Percentiles rank a stretch among this genome's conserved stretches.
Evolutionary conservation across 2,888 invertebrate species (phyloP).

Genomic region (Baronia brevicornis): DNA sequence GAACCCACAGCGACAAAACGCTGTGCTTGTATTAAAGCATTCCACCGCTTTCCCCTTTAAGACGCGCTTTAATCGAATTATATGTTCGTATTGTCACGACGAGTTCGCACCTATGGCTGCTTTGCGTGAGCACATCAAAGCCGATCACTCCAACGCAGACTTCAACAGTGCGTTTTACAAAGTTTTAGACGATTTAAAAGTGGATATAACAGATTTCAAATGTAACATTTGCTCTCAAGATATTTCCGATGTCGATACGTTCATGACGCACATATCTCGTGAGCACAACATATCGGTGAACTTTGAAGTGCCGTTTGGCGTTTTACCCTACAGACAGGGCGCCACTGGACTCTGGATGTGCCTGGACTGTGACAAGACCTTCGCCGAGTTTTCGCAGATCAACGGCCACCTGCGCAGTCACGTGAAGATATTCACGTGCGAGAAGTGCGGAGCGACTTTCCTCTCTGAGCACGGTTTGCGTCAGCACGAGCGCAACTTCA

Average conservation of each 20-base stretch:
- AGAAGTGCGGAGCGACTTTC: conserved; percentile 62
- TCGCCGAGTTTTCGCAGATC: conserved; percentile 57
- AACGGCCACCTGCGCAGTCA: conserved; percentile 60
- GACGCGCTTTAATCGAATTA: conserved; percentile 62
- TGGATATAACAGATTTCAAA: conserved; percentile 59
- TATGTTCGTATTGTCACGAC: conserved; percentile 65
- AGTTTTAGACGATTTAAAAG: conserved; percentile 58
- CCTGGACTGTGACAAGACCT: conserved; percentile 58
- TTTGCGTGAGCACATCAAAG: conserved; percentile 53
- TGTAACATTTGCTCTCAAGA: conserved; percentile 51
- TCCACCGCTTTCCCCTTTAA: conserved; percentile 66
- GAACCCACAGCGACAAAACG: conserved; percentile 66
- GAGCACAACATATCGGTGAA: conserved; percentile 53
- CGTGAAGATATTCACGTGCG: conserved; percentile 60
- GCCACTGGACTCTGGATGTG: conserved; percentile 56
- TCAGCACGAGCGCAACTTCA: conserved; percentile 61
- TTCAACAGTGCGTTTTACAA: conserved; percentile 65
- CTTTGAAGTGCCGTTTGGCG: conserved; percentile 58
- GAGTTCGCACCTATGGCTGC: conserved; percentile 59
- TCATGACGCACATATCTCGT: conserved; percentile 54
- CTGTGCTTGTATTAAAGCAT: conserved; percentile 57
- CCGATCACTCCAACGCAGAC: conserved; percentile 50
- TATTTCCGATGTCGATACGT: conserved; percentile 43
- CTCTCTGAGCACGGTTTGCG: conserved; percentile 55
- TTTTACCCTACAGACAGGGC: conserved; percentile 57